Base-by-base conservation (phyloP, 2,888 invertebrate species). In the Pristionchus entomophagus region DNA sequence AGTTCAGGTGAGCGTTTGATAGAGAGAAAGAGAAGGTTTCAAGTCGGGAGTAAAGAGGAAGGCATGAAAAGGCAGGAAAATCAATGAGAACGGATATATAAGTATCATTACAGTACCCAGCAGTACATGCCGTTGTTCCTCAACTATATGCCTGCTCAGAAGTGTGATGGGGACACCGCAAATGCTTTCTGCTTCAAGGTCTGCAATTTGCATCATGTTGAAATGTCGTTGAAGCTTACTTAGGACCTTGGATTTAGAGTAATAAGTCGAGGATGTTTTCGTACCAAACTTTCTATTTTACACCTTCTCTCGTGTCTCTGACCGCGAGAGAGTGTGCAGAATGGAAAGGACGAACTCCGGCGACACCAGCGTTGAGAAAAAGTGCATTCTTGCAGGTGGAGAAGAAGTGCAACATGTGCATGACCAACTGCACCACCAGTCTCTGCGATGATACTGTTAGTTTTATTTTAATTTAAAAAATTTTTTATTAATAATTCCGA, bases 121-220 rank as follows among this genome's bases (percentile, higher is more conserved):
- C 38, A 45, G 41, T 59, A 59, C 59, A 82, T 82, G 82, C 82
- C 82, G 14, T 51, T 82, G 51, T 82, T 82, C 22, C 82, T 82
- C 82, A 82, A 82, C 29, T 82, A 82, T 59, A 82, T 82, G 82
- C 82, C 82, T 0, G 35, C 51, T 17, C 78, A 80, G 78, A 51
- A 22, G 41, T 80, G 78, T 41, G 78, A 80, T 35, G 17, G 12
- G 29, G 10, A 22, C 2, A 32, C 26, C 8, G 78, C 32, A 49
- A 51, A 51, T 22, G n/a, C n/a, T 6, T 51, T 80, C 51, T 80
- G 78, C 78, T 80, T 51, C 41, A 80, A 80, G 49, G 78, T 80
- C 14, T 17, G 32, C 56, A 56, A 17, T 56, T 56, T 14, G 8
- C 45, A 45, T 10, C 45, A 6, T 45, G 14, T 14, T 45, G 45